Evolutionary conservation across 2,113 vertebrate genomes (phyloP).

Genomic region (Holacanthus passer): DNA sequence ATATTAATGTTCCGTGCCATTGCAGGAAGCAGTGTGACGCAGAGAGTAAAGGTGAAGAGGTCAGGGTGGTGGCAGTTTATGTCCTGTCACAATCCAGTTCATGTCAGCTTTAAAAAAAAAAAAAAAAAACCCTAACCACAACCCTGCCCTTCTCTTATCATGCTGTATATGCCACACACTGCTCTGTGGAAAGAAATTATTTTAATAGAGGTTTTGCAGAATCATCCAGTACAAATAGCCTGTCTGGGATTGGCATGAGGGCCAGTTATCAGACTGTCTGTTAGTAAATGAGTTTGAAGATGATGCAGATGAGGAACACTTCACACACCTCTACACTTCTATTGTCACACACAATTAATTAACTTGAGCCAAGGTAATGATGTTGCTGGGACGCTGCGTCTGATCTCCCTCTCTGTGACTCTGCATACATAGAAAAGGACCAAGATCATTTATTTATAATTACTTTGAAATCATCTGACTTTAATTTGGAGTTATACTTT

Average conservation of each 20-base stretch:
- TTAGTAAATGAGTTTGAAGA: constrained; percentile 14
- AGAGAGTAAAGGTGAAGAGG: background rate
- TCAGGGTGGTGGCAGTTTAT: background rate
- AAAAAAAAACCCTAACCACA: background rate
- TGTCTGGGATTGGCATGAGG: background rate
- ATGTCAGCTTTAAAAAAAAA: background rate
- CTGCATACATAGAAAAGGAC: background rate
- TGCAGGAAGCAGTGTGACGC: background rate
- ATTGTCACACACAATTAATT: constrained; percentile 18
- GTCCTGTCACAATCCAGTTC: background rate
- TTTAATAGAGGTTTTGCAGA: background rate
- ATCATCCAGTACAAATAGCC: background rate
- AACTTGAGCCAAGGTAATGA: background rate
- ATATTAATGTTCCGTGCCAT: background rate
- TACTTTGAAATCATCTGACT: constrained; percentile 35
- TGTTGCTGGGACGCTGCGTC: background rate
- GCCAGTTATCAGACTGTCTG: background rate
- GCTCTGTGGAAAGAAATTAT: background rate
- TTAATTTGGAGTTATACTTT: constrained; percentile 16
- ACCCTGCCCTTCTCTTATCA: background rate
- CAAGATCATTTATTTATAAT: constrained; percentile 27
- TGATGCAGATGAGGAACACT: constrained; percentile 20
- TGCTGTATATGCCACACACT: background rate
- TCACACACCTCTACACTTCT: constrained; percentile 11
- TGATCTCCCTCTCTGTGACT: constrained; percentile 4